Conservation (phyloP, 2,113 vertebrate species). For the Prunella fulvescens region DNA sequence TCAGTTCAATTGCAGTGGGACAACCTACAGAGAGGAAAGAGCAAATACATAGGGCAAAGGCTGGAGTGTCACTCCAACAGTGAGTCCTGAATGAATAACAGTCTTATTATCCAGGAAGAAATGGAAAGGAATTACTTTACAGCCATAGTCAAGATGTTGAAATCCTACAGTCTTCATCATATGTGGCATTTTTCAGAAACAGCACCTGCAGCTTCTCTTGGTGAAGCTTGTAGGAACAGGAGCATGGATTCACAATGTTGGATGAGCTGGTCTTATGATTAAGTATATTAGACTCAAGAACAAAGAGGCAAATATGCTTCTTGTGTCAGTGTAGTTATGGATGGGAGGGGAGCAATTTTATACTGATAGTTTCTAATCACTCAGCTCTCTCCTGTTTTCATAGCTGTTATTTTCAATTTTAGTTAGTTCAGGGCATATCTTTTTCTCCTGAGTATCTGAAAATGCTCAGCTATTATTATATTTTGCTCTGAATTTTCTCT, state of each 20-base stretch:
- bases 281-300: not conserved
- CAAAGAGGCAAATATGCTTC: not conserved
- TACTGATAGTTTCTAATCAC: not conserved
- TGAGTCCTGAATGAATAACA: not conserved
- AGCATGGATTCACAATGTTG: not conserved
- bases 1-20: not conserved
- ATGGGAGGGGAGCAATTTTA: not conserved
- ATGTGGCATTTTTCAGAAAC: not conserved
- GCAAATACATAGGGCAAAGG: not conserved
- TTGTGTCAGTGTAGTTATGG: not conserved
- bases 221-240: not conserved
- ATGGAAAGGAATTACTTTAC: not conserved
- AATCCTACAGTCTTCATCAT: not conserved
- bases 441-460: constrained; percentile 25
- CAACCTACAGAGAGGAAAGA: not conserved
- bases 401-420: constrained; percentile 9
- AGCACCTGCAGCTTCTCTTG: not conserved
- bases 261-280: not conserved
- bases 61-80: not conserved
- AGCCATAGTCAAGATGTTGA: not conserved
- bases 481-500: constrained; percentile 10
- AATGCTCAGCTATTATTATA: constrained; percentile 20
- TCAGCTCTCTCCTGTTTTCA: not conserved
- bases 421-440: not conserved
- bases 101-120: not conserved